These are phyloP conservation scores for Oeneis ivallda DNA, from an alignment of 2,888 invertebrate genomes.

Conservation along the genomic window DNA sequence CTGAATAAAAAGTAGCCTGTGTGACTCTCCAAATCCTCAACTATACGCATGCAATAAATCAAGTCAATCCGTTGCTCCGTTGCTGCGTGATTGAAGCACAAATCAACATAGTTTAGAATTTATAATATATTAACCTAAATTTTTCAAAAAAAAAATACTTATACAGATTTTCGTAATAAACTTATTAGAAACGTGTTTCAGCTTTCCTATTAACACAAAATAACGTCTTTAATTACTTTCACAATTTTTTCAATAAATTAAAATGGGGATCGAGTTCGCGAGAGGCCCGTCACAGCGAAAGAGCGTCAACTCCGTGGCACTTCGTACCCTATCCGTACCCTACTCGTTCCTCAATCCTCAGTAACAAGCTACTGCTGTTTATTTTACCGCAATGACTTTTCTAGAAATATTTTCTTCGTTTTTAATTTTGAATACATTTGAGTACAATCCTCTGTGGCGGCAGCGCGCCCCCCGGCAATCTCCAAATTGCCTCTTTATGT, in stretches of 20 bases:
- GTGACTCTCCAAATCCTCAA: too few relatives aligned
- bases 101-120: too few relatives aligned
- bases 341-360: conserved; percentile 38
- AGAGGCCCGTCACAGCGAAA: conserved; percentile 27
- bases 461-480: conserved; percentile 79
- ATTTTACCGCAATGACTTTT: conserved; percentile 79
- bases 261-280: conserved; percentile 19
- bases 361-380: conserved; percentile 75
- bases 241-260: conserved; percentile 8
- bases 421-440: conserved; percentile 80
- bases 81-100: too few relatives aligned
- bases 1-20: too few relatives aligned
- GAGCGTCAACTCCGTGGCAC: conserved; percentile 38
- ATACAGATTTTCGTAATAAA: too few relatives aligned
- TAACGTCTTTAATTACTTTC: not conserved
- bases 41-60: too few relatives aligned
- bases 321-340: conserved; percentile 20
- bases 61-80: too few relatives aligned
- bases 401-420: conserved; percentile 75
- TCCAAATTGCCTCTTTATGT: conserved; percentile 82
- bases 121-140: too few relatives aligned
- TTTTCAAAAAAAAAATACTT: too few relatives aligned
- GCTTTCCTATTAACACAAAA: not conserved
- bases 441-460: conserved; percentile 77
- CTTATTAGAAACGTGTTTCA: too few relatives aligned